These are phyloP conservation scores for Cenopis cana DNA, from an alignment of 2,888 invertebrate species.

Conservation along the genomic window DNA sequence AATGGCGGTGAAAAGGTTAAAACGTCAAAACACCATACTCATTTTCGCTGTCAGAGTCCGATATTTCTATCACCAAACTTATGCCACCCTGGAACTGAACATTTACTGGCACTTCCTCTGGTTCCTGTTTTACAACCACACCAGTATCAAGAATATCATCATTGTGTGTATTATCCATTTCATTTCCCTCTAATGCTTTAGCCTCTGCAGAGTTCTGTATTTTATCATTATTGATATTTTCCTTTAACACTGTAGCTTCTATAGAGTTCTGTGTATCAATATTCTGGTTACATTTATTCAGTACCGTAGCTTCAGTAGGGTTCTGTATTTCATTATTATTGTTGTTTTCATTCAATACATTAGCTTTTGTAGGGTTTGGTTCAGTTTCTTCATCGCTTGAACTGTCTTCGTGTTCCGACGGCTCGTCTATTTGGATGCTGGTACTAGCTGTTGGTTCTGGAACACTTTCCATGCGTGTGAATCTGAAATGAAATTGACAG, in stretches of 20 bases:
- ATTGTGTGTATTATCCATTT: neutral
- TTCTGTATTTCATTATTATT: neutral
- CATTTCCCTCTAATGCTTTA: neutral
- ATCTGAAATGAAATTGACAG: constrained; percentile 14
- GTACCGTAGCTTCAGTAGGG: neutral
- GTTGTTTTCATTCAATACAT: neutral
- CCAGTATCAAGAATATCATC: neutral
- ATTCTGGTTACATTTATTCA: neutral
- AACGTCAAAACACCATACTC: constrained; percentile 8
- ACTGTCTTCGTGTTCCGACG: constrained; percentile 10
- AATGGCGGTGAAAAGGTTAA: too few species aligned
- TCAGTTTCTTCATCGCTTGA: constrained; percentile 11
- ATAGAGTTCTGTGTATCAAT: neutral
- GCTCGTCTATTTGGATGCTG: constrained; percentile 14
- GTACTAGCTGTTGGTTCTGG: neutral
- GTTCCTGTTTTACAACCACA: constrained; percentile 16
- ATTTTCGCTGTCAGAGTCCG: constrained; percentile 23
- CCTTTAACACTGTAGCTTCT: neutral
- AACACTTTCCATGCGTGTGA: neutral
- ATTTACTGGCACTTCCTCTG: neutral
- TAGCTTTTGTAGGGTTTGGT: neutral
- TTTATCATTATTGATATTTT: constrained; percentile 1
- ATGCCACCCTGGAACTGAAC: constrained; percentile 21
- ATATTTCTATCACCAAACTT: constrained; percentile 24
- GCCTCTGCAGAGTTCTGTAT: too few species aligned